Conservation (phyloP, 1,140 invertebrate genomes). For the Meloidogyne exigua region DNA sequence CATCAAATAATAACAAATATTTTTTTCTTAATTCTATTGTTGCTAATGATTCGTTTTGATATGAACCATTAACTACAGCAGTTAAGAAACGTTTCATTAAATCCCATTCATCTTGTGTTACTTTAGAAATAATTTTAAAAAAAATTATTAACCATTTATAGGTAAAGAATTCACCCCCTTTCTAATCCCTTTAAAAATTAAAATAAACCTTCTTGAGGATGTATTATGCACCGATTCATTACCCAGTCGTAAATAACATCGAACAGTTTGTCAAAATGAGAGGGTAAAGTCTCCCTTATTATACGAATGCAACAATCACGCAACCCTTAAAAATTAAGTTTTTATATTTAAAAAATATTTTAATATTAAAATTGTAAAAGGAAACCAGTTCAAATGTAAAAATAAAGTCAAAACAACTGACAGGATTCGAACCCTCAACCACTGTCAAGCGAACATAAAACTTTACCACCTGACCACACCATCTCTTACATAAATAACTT, state of each 20-base stretch:
- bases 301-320: slow-evolving; percentile 45
- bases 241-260: slow-evolving; percentile 45
- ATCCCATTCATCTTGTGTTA: slow-evolving; percentile 49
- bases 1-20: slow-evolving; percentile 44
- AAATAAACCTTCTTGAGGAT: slow-evolving; percentile 29
- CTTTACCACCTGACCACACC: too few relatives aligned
- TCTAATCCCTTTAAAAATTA: slow-evolving; percentile 6
- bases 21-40: slow-evolving; percentile 33
- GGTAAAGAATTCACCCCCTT: too few relatives aligned
- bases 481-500: not conserved
- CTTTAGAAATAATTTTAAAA: slow-evolving; percentile 22
- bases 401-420: not conserved
- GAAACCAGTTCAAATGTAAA: not conserved
- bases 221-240: slow-evolving; percentile 33
- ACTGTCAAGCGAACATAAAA: not conserved
- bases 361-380: not conserved
- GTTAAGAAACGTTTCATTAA: slow-evolving; percentile 52
- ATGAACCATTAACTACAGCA: slow-evolving; percentile 30
- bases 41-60: slow-evolving; percentile 8
- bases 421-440: not conserved
- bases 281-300: slow-evolving; percentile 34
- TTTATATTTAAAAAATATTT: not conserved
- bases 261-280: slow-evolving; percentile 41
- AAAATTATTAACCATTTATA: too few relatives aligned
- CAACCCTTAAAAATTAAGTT: slow-evolving; percentile 34